Conservation (phyloP, 2,113 vertebrate genomes). For the Hemichromis elongatus region DNA sequence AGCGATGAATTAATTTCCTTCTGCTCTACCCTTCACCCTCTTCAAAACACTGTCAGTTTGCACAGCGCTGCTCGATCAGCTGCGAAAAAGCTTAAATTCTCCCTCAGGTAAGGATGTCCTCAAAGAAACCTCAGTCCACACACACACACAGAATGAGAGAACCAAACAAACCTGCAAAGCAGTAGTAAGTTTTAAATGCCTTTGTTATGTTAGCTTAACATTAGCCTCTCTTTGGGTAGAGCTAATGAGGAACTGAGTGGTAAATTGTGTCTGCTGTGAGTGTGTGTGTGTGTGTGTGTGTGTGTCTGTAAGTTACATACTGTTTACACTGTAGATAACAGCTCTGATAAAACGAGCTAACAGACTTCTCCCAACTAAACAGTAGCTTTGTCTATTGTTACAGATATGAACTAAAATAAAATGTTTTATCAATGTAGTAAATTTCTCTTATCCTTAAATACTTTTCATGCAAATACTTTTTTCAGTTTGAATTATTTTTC, state of each 20-base stretch:
- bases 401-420: neutral
- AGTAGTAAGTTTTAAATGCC: neutral
- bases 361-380: neutral
- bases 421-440: neutral
- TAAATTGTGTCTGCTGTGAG: slow-evolving; percentile 18
- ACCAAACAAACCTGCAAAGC: slow-evolving; percentile 6
- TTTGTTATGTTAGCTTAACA: slow-evolving; percentile 12
- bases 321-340: slow-evolving; percentile 17
- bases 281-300: neutral
- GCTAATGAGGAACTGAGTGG: slow-evolving; percentile 57
- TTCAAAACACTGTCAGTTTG: neutral
- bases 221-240: slow-evolving; percentile 56
- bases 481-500: neutral
- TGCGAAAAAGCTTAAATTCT: slow-evolving; percentile 10
- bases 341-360: slow-evolving; percentile 1
- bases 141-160: neutral
- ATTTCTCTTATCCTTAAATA: neutral
- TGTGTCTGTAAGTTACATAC: neutral
- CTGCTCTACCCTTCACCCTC: neutral
- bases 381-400: neutral
- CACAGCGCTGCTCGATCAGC: neutral
- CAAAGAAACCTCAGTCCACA: neutral
- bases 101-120: slow-evolving; percentile 30
- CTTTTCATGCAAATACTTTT: neutral
- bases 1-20: neutral